Percentiles rank a stretch among this genome's conserved stretches.
phyloP scores from a whole-genome alignment of 2,797 vertebrate genomes.

The Esox masquinongy region DNA sequence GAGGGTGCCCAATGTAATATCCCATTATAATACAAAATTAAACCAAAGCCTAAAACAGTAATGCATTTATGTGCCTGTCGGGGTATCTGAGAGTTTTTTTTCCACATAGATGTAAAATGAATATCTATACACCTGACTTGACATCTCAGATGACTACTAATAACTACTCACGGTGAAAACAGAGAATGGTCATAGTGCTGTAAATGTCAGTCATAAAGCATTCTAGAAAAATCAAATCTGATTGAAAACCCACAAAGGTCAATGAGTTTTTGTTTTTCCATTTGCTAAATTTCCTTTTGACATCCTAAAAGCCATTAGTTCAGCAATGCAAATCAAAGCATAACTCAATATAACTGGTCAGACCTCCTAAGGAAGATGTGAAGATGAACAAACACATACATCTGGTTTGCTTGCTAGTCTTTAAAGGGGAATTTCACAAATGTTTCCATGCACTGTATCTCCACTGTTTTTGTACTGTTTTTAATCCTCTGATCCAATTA shows the following conservation, averaged over 20 bases:
- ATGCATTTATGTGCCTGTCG: background rate
- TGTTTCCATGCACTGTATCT: no score
- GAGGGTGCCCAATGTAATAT: no score
- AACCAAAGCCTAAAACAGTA: no score
- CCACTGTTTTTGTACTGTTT: no score
- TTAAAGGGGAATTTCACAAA: no score
- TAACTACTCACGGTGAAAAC: conserved; percentile 7
- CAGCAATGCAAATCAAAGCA: conserved; percentile 64
- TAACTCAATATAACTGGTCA: conserved; percentile 53
- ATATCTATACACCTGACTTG: background rate
- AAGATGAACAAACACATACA: conserved; percentile 25
- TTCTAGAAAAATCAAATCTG: conserved; percentile 51
- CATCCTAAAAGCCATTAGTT: conserved; percentile 73
- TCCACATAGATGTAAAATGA: background rate
- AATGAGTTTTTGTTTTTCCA: conserved; percentile 48
- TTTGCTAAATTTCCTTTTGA: conserved; percentile 60
- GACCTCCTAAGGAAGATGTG: conserved; percentile 55
- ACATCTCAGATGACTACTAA: background rate
- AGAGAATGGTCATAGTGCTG: background rate
- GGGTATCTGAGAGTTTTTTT: background rate
- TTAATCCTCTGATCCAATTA: no score
- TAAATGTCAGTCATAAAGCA: background rate
- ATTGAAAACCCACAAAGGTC: conserved; percentile 54
- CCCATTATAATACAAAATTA: no score
- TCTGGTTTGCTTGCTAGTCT: no score